Evolutionary conservation across 2,113 vertebrate genomes (phyloP), one percentile per base, ranked within the genome.

Genomic region (Passerina amoena): DNA sequence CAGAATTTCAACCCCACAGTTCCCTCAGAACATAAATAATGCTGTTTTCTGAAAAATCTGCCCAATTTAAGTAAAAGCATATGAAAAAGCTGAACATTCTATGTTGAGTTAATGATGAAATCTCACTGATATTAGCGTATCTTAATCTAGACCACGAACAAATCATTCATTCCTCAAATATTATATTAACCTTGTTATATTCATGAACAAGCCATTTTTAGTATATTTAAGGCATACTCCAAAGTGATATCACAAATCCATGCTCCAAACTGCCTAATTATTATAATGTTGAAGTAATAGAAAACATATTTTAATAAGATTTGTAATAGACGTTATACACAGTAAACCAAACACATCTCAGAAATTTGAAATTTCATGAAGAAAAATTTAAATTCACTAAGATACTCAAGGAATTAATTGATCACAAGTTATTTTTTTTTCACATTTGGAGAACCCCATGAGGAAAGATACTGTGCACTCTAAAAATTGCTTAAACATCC

Each of bases 1-100:
- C 3, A 48, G 19, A 22, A 59, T 44, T 71, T 66, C 10, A 65
- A 19, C 7, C 9, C 2, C 1, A 0, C 3, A 14, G 24, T 80
- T 56, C 33, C 30, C 8, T 61, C 3, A 17, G 10, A 37, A n/a
- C 19, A 38, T 6, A 30, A 71, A 42, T 30, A 91, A 23, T 6
- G 19, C 2, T 1, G 1, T 42, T 82, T 78, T 73, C 33, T 78
- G 27, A 64, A 50, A 35, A 68, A n/a, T 12, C 1, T 50, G 14
- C 16, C 5, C 12, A 22, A 66, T 54, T 73, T 42, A 21, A 47
- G 25, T 37, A 18, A 76, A 77, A 73, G 2, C 2, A 14, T 22
- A 37, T 5, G 14, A 24, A 73, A 60, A 81, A 38, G 10, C 2
- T 35, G 59, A 37, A 90, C 56, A 70, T 42, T 56, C 2, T 25